Conservation (phyloP, 35 echinoderm and acorn worm species). For the Strongylocentrotus purpuratus region DNA sequence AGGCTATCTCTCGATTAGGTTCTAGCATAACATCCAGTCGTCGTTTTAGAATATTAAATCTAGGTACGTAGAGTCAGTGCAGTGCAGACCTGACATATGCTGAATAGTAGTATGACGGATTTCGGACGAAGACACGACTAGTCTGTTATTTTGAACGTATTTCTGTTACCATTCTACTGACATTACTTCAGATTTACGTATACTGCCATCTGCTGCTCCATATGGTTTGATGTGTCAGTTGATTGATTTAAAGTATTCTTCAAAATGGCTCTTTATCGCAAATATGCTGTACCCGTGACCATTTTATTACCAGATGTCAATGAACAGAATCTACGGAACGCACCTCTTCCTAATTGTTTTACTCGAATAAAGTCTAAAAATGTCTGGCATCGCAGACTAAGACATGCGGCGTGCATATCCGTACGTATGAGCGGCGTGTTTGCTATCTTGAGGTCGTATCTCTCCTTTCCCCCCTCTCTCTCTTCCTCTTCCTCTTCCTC, state of each 20-base stretch:
- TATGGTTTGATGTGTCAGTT: too few species aligned
- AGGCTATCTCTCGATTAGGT: neutral
- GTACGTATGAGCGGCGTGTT: neutral
- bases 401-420: neutral
- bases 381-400: neutral
- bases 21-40: neutral
- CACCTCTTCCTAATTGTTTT: neutral
- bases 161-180: too few species aligned
- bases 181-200: too few species aligned
- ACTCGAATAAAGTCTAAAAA: neutral
- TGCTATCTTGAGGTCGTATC: neutral
- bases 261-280: too few species aligned
- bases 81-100: neutral
- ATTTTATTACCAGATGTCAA: too few species aligned
- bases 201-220: too few species aligned
- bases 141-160: neutral
- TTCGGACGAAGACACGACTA: neutral
- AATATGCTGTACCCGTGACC: too few species aligned
- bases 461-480: neutral
- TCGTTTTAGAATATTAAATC: neutral
- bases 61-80: neutral
- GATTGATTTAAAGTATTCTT: too few species aligned
- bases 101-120: neutral
- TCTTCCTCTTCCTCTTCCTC: too few species aligned
- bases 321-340: too few species aligned